A percentile compares a stretch with the other conserved stretches of the same genome.
phyloP scores from a whole-genome alignment of 2,888 invertebrate genomes.

The Hypomecis punctinalis region DNA sequence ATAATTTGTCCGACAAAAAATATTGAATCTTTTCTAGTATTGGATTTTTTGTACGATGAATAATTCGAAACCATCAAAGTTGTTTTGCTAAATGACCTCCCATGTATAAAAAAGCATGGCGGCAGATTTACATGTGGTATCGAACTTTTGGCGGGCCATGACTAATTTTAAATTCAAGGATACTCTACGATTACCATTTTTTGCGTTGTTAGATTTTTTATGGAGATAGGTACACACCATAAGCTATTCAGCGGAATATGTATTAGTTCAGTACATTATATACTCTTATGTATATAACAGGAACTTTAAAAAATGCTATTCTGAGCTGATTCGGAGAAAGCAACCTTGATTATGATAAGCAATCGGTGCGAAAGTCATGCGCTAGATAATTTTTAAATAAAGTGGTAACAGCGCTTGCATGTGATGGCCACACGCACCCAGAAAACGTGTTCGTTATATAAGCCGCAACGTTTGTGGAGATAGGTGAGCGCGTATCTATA shows the following conservation, averaged over 20 bases:
- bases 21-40: conserved; percentile 22
- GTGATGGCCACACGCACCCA: conserved; percentile 13
- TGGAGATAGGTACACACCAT: conserved; percentile 12
- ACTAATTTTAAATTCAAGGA: conserved; percentile 67
- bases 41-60: conserved; percentile 28
- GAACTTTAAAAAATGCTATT: no score
- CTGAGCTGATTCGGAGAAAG: background rate
- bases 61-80: conserved; percentile 37
- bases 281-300: background rate
- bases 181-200: conserved; percentile 53
- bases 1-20: conserved; percentile 14
- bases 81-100: conserved; percentile 43
- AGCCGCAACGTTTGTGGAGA: conserved; percentile 25
- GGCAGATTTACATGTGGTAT: conserved; percentile 63
- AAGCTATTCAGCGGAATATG: conserved; percentile 14
- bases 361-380: conserved; percentile 10
- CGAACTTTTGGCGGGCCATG: conserved; percentile 61
- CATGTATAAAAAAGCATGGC: conserved; percentile 47
- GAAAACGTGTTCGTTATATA: conserved; percentile 35
- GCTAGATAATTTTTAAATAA: background rate
- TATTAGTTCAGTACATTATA: conserved; percentile 3
- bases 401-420: conserved; percentile 4
- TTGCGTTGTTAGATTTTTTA: conserved; percentile 43
- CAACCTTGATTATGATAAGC: conserved; percentile 10
- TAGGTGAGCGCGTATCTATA: conserved; percentile 55